phyloP scores from a whole-genome alignment of 2,888 invertebrate species.

The Seladonia tumulorum region DNA sequence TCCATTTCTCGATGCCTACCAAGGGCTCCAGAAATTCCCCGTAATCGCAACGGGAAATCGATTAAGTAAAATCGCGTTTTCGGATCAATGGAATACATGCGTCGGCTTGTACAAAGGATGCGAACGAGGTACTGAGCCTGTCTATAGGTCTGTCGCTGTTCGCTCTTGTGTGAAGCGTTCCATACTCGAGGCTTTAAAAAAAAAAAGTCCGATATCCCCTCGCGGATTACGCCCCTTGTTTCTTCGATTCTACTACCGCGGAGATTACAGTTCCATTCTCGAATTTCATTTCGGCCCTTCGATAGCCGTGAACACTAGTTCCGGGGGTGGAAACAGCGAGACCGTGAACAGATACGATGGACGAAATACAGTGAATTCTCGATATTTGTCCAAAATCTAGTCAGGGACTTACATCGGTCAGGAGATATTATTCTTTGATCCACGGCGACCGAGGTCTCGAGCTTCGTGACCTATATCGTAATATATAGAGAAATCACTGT shows the following conservation, averaged over 20 bases:
- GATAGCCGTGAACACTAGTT: background rate
- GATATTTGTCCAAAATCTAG: too few relatives aligned
- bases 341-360: background rate
- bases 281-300: constrained; percentile 21
- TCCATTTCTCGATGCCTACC: background rate
- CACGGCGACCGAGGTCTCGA: too few relatives aligned
- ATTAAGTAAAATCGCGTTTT: constrained; percentile 24
- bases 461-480: too few relatives aligned
- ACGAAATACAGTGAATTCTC: background rate
- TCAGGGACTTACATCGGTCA: too few relatives aligned
- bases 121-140: constrained; percentile 1
- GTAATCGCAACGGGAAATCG: constrained; percentile 17
- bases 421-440: too few relatives aligned
- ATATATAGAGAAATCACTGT: too few relatives aligned
- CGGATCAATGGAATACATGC: constrained; percentile 24
- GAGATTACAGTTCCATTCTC: background rate
- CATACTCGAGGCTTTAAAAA: constrained; percentile 6
- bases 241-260: background rate
- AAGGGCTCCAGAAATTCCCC: background rate
- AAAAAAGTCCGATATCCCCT: background rate
- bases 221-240: constrained; percentile 15
- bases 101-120: constrained; percentile 8
- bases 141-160: background rate
- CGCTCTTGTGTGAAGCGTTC: background rate
- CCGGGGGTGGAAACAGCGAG: background rate